Conservation (phyloP, 1,140 invertebrate genomes). For the Trichoplusia ni region DNA sequence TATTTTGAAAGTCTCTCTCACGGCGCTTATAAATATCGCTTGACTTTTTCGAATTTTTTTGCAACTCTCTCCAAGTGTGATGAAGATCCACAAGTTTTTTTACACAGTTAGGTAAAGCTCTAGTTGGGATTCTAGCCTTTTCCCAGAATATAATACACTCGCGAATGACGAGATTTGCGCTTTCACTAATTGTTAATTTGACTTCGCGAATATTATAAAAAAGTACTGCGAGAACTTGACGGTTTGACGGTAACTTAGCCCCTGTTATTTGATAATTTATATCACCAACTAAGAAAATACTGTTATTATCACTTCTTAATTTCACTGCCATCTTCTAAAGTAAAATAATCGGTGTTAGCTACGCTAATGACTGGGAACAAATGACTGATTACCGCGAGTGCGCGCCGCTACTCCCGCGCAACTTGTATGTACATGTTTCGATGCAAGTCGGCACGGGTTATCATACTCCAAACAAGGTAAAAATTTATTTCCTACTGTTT, state of each 20-base stretch:
- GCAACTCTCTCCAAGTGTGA: not conserved
- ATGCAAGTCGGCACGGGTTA: too few species aligned
- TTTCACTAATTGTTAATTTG: conserved; percentile 37
- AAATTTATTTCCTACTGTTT: too few species aligned
- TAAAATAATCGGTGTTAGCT: too few species aligned
- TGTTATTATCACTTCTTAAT: too few species aligned
- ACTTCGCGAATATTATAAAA: conserved; percentile 55
- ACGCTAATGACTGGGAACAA: too few species aligned
- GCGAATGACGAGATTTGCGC: conserved; percentile 47
- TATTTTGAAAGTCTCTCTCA: not conserved
- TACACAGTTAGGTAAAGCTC: conserved; percentile 37
- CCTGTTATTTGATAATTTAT: conserved; percentile 45
- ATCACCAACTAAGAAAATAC: not conserved
- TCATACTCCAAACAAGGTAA: too few species aligned
- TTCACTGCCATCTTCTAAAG: too few species aligned
- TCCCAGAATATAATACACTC: not conserved
- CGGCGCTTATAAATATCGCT: not conserved
- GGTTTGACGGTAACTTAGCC: conserved; percentile 53
- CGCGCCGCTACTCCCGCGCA: too few species aligned
- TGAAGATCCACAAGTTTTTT: conserved; percentile 27
- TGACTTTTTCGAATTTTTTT: conserved; percentile 2
- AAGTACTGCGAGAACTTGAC: conserved; percentile 48
- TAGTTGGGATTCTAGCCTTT: conserved; percentile 30
- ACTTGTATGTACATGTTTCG: too few species aligned
- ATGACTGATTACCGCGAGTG: too few species aligned